Percentiles rank a stretch among this genome's conserved stretches.
Evolutionary conservation across 23 tunicate species (phyloP).

Genomic region (Styela clava): DNA sequence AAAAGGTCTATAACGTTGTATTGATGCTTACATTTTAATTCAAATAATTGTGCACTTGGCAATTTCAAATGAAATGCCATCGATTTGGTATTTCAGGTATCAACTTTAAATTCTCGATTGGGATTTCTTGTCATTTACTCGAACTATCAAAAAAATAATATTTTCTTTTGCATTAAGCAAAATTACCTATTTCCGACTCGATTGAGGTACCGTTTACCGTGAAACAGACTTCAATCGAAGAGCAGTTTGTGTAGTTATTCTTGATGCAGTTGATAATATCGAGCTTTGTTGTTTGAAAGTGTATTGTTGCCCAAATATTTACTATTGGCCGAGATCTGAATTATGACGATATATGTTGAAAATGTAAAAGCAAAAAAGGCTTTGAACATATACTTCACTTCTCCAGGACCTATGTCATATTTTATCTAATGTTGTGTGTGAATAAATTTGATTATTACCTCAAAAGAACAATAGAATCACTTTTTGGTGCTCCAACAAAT

Average conservation of each 20-base stretch:
- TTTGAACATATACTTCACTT: slow-evolving; percentile 6
- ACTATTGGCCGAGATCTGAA: slow-evolving; percentile 41
- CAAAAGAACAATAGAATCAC: slow-evolving; percentile 29
- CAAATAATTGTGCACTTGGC: too few species aligned
- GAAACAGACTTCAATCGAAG: slow-evolving; percentile 9
- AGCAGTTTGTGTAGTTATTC: slow-evolving; percentile 16
- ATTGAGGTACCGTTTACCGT: not conserved
- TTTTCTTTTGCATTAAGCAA: too few species aligned
- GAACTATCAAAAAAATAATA: too few species aligned
- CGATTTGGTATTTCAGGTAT: too few species aligned
- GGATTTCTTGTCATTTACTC: too few species aligned
- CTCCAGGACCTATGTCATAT: too few species aligned
- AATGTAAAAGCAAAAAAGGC: slow-evolving; percentile 33
- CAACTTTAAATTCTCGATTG: too few species aligned
- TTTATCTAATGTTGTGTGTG: too few species aligned
- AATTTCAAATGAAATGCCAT: too few species aligned
- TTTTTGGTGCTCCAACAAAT: slow-evolving; percentile 41
- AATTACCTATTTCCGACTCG: slow-evolving; percentile 18
- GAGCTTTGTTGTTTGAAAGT: not conserved
- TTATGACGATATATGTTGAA: too few species aligned
- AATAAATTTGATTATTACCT: slow-evolving; percentile 24
- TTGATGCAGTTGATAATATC: slow-evolving; percentile 30
- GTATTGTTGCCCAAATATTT: not conserved
- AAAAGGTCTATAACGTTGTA: too few species aligned
- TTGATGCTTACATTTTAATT: too few species aligned